Conservation (phyloP, 2,113 vertebrate species). For the Isichthys henryi region DNA sequence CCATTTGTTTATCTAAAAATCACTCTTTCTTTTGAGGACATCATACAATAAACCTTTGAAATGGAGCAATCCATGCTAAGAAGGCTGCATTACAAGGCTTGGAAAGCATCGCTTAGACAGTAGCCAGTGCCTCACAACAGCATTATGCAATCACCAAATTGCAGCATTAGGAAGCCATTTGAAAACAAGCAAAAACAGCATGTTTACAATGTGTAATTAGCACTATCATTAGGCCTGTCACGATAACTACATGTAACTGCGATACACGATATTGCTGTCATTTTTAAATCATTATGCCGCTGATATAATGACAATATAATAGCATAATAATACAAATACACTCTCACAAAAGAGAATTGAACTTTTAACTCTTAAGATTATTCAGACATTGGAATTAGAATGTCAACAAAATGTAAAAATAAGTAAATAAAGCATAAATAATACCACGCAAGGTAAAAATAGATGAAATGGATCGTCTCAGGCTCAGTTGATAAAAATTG, state of each 20-base stretch:
- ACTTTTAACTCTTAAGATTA: background rate
- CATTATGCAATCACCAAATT: background rate
- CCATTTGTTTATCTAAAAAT: background rate
- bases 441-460: background rate
- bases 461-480: background rate
- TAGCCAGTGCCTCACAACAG: background rate
- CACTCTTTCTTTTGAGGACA: background rate
- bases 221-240: background rate
- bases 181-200: background rate
- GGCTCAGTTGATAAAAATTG: background rate
- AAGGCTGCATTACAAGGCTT: background rate
- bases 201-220: background rate
- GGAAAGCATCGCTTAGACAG: background rate
- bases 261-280: background rate
- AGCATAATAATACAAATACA: background rate
- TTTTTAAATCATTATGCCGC: background rate
- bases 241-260: background rate
- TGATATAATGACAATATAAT: background rate
- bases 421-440: background rate
- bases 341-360: background rate
- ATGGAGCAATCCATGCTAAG: background rate
- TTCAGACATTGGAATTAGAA: background rate
- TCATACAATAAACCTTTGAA: background rate
- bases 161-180: background rate
- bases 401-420: background rate